Evolutionary conservation across 2,888 invertebrate species (phyloP), one percentile per base, ranked within the genome.

Genomic region (Eupithecia tripunctaria): DNA sequence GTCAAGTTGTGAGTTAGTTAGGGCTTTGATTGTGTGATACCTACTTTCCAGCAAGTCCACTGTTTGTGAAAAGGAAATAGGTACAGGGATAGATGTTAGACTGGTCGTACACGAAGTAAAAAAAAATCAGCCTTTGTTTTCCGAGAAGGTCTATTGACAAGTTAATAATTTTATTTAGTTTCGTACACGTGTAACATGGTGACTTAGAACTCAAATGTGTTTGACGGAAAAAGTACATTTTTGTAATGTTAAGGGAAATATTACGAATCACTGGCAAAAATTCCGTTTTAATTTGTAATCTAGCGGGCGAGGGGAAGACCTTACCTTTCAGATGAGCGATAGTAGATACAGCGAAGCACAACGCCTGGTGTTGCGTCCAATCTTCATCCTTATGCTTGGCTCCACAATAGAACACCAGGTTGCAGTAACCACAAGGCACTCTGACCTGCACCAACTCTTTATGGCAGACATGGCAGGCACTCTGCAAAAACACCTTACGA

Each of bases 331-430:
- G 89, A 79, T 95, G 93, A 59, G 95, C 95, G 66, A 96, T 91
- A 59, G 96, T 95, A 43, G 94, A 94, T 29, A 97, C 89, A 38
- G 95, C 95, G 60, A 94, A 93, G 82, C 97, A 97, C 1, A 97
- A 82, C 0, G 94, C 93, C 69, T 95, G 95, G 83, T 97, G 97
- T 56, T 90, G 87, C 0, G 87, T 79, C 88, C 93, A 94, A 81
- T 96, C 96, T 51, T 95, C 92, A 67, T 95, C 94, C 83, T 95
- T 95, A 80, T 97, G 97, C 18, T 95, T 93, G 21, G 87, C 83
- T 15, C 94, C 94, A 83, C 97, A 97, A 81, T 97, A 97, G 71
- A 95, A 95, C 18, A 96, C 88, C 89, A 97, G 91, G 73, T 94
- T 94, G 78, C 97, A 97, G 66, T 90, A 92, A 68, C 87, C 86